Evolutionary conservation across 2,888 invertebrate genomes (phyloP), one percentile per base, ranked within the genome.

Genomic region (Thymelicus lineola): DNA sequence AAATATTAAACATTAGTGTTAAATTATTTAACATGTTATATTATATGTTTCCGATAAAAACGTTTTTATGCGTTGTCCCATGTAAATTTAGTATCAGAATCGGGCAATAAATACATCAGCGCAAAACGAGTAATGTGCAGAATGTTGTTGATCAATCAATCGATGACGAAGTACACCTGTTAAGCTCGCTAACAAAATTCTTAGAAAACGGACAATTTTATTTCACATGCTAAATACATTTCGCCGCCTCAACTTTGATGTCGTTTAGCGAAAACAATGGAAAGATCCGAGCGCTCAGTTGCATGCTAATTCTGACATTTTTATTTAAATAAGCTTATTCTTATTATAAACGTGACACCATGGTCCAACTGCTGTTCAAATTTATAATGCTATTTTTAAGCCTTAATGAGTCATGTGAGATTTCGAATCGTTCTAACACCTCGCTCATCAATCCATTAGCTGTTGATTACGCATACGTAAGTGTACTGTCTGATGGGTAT

Each of bases 201-300:
- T 86, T 75, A 84, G 90, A 91, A 91, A 75, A 76, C 76, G 74
- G 78, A 84, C 83, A 82, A 80, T 87, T 88, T 89, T 86, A 87
- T 85, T 91, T 90, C 88, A 83, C 88, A 88, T 91, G 85, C 89
- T 89, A 86, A 88, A 87, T 87, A 87, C 85, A 86, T 79, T 80
- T 82, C 82, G 86, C 86, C 89, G 88, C 85, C 84, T 87, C 88
- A 89, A 89, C 91, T 93, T 93, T 92, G 93, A 93, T 89, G 93
- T 92, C 92, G 89, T 93, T 93, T 93, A 93, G 92, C 90, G 88
- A 90, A 92, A 89, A 93, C 93, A 93, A 93, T 93, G 92, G 92
- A 88, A 89, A 91, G 88, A 90, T 86, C 77, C 85, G 80, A 74
- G 81, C 80, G 73, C 85, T 66, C 80, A 79, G 84, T 82, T 78